Base-by-base conservation (phyloP, 2,113 vertebrate species). In the Cichladusa arquata region DNA sequence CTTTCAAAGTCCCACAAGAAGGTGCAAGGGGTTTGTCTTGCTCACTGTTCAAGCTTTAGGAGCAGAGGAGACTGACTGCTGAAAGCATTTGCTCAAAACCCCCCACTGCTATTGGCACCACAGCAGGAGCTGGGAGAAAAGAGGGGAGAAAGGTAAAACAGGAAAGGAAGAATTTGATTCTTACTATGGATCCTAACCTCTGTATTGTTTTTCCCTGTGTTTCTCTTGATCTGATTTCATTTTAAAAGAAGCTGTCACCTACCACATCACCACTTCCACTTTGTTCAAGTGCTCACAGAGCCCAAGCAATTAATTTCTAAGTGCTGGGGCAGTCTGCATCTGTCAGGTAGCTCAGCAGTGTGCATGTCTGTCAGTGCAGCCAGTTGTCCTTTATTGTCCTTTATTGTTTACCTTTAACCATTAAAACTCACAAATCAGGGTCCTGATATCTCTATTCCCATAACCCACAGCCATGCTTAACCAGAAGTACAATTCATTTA, bases 401-500 rank as follows among this genome's bases (percentile, higher is more conserved):
- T 88, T 70, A 67, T 29, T 86, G 51, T 86, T 93, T 90, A 61
- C 33, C 33, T 85, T 38, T 76, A 86, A 62, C 24, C 42, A 80
- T 77, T 76, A 54, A 42, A 89, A 81, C 28, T 62, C 44, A 65
- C 33, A 36, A 85, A 64, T 56, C 25, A 51, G 60, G 17, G 23
- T 61, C 88, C 90, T 74, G 67, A 44, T 66, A 77, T 71, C 53
- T 78, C 64, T 64, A 6, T 70, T 90, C 14, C 23, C 69, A 74
- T 28, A 95, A 70, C 2, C 28, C 54, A 18, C 11, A 86, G 79
- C 22, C 4, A 10, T n/a, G 56, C 25, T 86, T 77, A 83, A 83
- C 70, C 42, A 90, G 79, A 88, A 93, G 60, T 12, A 54, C 20
- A 31, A 81, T 95, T 69, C 54, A 81, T 77, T 92, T 94, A 47